Conservation (phyloP, 2,113 vertebrate species). For the Hemichromis elongatus region DNA sequence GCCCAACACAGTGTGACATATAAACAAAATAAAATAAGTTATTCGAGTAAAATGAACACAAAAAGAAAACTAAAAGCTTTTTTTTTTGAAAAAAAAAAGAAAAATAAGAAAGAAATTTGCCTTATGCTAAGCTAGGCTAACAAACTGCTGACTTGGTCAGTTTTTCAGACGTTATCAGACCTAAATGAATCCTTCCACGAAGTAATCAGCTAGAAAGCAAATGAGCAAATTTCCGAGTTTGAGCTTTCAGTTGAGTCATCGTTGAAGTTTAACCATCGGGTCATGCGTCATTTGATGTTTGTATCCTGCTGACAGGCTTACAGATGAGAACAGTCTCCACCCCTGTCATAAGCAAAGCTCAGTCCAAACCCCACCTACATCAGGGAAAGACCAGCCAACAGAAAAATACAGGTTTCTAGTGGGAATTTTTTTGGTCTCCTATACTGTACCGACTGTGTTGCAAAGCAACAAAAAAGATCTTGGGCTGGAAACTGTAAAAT, state of each 20-base stretch:
- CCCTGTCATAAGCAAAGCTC: slow-evolving; percentile 67
- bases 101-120: not conserved
- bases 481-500: slow-evolving; percentile 54
- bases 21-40: not conserved
- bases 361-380: slow-evolving; percentile 60
- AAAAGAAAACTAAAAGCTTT: not conserved
- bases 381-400: slow-evolving; percentile 59
- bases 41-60: not conserved
- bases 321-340: slow-evolving; percentile 70
- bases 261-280: not conserved
- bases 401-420: slow-evolving; percentile 70
- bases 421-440: not conserved
- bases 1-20: not conserved
- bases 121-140: not conserved
- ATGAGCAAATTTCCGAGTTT: not conserved
- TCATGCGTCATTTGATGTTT: slow-evolving; percentile 25
- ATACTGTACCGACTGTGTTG: not conserved
- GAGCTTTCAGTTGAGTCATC: not conserved
- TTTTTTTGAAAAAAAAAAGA: not conserved
- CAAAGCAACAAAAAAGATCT: not conserved
- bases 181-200: not conserved
- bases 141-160: not conserved
- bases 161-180: not conserved
- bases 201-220: not conserved
- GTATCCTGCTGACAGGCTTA: slow-evolving; percentile 70